A percentile compares a stretch with the other conserved stretches of the same genome.
Conservation (phyloP, 1,140 invertebrate species). For the Lithobius niger region DNA sequence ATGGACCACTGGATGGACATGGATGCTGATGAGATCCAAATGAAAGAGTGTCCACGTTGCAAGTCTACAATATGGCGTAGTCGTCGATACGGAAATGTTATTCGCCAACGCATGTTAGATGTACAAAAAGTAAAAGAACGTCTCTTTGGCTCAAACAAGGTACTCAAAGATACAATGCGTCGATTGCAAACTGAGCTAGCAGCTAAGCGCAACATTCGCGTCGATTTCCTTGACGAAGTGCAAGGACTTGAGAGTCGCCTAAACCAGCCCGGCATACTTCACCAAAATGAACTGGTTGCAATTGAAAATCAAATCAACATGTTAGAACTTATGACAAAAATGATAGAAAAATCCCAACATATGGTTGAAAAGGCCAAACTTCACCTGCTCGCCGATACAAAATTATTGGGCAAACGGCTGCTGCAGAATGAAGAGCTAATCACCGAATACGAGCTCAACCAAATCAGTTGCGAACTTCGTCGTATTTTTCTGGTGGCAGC, state of each 20-base stretch:
- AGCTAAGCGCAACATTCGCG: not conserved
- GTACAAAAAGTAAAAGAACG: constrained; percentile 41
- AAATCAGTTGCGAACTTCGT: not conserved
- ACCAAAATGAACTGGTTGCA: not conserved
- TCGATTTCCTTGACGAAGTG: not conserved
- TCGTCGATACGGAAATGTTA: constrained; percentile 41
- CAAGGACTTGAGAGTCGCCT: not conserved
- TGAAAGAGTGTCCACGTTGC: constrained; percentile 48
- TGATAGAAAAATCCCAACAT: not conserved
- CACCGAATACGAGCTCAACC: not conserved
- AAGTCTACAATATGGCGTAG: constrained; percentile 44
- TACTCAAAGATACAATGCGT: not conserved
- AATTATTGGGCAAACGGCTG: not conserved
- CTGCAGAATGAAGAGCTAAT: not conserved
- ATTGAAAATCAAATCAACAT: constrained; percentile 5
- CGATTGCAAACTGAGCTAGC: not conserved
- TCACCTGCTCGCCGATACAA: not conserved
- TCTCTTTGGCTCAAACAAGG: constrained; percentile 20
- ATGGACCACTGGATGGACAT: constrained; percentile 34
- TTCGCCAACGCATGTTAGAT: constrained; percentile 39
- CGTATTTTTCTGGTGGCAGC: not conserved
- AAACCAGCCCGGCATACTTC: not conserved
- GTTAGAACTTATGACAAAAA: not conserved
- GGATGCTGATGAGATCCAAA: constrained; percentile 27
- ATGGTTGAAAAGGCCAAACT: not conserved